Percentiles rank a stretch among this genome's conserved stretches.
Conservation (phyloP, 2,113 vertebrate species). For the Rallus limicola region DNA sequence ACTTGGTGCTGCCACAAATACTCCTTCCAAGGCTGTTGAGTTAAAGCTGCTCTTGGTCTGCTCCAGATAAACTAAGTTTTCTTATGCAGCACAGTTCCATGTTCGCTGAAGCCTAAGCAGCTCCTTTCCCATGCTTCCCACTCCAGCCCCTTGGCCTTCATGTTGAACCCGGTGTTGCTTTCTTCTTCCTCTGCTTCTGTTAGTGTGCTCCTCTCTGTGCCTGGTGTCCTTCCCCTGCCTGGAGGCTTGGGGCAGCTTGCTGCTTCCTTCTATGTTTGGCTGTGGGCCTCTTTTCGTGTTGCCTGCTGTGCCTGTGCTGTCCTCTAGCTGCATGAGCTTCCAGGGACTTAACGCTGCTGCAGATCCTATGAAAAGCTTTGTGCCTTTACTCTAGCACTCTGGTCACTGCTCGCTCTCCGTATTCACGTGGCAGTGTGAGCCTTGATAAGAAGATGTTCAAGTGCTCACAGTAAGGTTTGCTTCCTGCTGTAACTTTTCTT, state of each 20-base stretch:
- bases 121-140: neutral
- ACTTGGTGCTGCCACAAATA: neutral
- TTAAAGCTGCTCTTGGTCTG: neutral
- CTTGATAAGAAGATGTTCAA: neutral
- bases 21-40: neutral
- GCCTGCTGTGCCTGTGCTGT: neutral
- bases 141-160: neutral
- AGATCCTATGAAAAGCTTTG: neutral
- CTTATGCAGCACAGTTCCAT: neutral
- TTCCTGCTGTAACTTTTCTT: constrained; percentile 9
- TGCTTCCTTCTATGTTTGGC: neutral
- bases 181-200: neutral
- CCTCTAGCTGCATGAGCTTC: neutral
- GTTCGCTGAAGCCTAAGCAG: neutral
- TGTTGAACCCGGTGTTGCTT: neutral
- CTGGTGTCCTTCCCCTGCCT: neutral
- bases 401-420: neutral
- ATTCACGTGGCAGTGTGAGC: fast-evolving
- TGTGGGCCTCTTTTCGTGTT: neutral
- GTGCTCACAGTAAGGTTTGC: neutral
- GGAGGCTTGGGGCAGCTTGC: neutral
- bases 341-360: neutral
- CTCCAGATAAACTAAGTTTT: no score
- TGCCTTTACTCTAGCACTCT: neutral
- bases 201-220: neutral